phyloP scores from a whole-genome alignment of 1,140 invertebrate species.

The Bombus balteatus region DNA sequence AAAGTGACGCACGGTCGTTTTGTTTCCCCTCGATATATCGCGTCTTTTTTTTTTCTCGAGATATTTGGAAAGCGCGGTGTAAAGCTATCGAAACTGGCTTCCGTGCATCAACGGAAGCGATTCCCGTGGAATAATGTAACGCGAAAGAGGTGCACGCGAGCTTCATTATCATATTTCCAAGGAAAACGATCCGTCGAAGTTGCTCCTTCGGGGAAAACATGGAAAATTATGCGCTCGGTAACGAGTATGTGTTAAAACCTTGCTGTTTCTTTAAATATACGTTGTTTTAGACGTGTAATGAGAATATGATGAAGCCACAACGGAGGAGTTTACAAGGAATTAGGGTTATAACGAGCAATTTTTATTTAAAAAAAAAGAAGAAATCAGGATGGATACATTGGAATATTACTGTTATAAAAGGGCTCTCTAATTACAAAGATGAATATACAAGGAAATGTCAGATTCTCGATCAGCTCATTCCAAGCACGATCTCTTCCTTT shows the following conservation, averaged over 20 bases:
- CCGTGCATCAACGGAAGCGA: slow-evolving; percentile 5
- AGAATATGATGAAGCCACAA: too few species aligned
- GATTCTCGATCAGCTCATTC: too few species aligned
- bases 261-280: neutral
- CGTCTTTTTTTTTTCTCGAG: neutral
- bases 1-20: slow-evolving; percentile 64
- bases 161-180: slow-evolving; percentile 42
- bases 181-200: slow-evolving; percentile 25
- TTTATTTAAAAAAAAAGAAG: too few species aligned
- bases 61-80: slow-evolving; percentile 15
- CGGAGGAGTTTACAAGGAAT: too few species aligned
- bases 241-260: neutral
- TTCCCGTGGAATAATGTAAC: slow-evolving; percentile 13
- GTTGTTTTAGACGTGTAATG: neutral
- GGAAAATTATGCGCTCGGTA: neutral
- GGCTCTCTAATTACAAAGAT: neutral
- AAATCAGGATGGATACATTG: too few species aligned
- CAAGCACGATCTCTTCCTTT: neutral
- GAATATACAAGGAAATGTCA: neutral
- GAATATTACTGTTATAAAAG: too few species aligned
- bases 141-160: neutral
- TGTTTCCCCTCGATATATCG: neutral
- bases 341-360: too few species aligned
- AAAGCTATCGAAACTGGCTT: neutral
- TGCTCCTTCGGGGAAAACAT: neutral